Percentiles rank a stretch among this genome's conserved stretches.
These are phyloP conservation scores for Helleia helle DNA, from an alignment of 2,888 invertebrate genomes.

Conservation along the genomic window DNA sequence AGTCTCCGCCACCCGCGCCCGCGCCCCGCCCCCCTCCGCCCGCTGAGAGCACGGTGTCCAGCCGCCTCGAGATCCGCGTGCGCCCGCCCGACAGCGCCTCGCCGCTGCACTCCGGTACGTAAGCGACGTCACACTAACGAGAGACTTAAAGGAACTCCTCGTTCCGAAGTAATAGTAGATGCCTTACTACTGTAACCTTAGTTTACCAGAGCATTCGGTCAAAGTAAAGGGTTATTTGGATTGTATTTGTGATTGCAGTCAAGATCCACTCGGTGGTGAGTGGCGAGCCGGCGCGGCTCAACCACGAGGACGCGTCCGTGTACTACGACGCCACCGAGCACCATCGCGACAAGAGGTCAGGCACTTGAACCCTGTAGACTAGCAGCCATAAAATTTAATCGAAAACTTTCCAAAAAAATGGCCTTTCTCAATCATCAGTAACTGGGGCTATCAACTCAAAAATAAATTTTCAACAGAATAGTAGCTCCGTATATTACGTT, in stretches of 20 bases:
- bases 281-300: slow-evolving; percentile 65
- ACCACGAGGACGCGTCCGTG: slow-evolving; percentile 82
- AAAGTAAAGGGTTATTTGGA: background rate
- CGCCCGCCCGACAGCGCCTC: slow-evolving; percentile 62
- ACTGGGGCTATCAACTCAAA: too few relatives aligned
- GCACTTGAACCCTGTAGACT: too few relatives aligned
- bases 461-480: too few relatives aligned
- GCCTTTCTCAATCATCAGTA: too few relatives aligned
- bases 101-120: slow-evolving; percentile 43
- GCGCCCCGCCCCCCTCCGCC: slow-evolving; percentile 29
- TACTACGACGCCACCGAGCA: slow-evolving; percentile 88
- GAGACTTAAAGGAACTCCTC: too few relatives aligned
- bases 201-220: too few relatives aligned
- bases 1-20: slow-evolving; percentile 24
- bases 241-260: slow-evolving; percentile 25
- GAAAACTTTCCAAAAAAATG: background rate
- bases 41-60: slow-evolving; percentile 76
- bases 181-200: too few relatives aligned
- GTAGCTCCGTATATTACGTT: too few relatives aligned
- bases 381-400: too few relatives aligned
- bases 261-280: slow-evolving; percentile 62
- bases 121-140: too few relatives aligned
- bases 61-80: slow-evolving; percentile 87
- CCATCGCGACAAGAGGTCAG: slow-evolving; percentile 58
- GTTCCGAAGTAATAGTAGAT: too few relatives aligned